These are phyloP conservation scores for Lasioglossum lativentre DNA, from an alignment of 2,888 invertebrate genomes.

Conservation along the genomic window DNA sequence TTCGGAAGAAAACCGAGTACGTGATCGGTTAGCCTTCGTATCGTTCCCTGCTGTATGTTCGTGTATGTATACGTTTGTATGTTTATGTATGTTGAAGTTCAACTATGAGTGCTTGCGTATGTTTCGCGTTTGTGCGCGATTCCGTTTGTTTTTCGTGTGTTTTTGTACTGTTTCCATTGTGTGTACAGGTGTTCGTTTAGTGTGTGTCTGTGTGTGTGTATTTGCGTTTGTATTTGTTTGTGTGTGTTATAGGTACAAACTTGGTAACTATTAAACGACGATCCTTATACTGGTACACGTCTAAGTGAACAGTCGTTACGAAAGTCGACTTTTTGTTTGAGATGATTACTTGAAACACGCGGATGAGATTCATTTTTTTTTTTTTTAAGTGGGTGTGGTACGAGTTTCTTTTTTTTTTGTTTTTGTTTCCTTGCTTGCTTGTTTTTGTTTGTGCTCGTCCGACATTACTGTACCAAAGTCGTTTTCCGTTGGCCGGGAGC, in stretches of 20 bases:
- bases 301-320: slow-evolving; percentile 71
- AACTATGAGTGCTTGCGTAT: not conserved
- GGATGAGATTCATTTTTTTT: slow-evolving; percentile 70
- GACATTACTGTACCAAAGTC: slow-evolving; percentile 73
- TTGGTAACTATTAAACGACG: slow-evolving; percentile 76
- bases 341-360: slow-evolving; percentile 69
- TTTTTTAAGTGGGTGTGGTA: slow-evolving; percentile 69
- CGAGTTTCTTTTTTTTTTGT: slow-evolving; percentile 42
- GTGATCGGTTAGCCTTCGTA: slow-evolving; percentile 3
- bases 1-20: slow-evolving; percentile 56
- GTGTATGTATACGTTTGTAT: not conserved
- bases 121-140: not conserved
- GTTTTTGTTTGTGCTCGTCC: slow-evolving; percentile 72
- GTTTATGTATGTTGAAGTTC: not conserved
- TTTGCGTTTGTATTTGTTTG: not conserved
- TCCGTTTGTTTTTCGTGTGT: not conserved
- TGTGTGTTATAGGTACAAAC: slow-evolving; percentile 72
- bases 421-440: not conserved
- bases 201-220: not conserved
- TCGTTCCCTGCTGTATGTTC: slow-evolving; percentile 30
- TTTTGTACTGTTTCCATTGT: not conserved
- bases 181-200: not conserved
- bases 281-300: slow-evolving; percentile 72
- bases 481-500: slow-evolving; percentile 5
- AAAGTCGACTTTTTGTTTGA: slow-evolving; percentile 65